A percentile compares a stretch with the other conserved stretches of the same genome.
Conservation (phyloP, 53 echinoderm and acorn worm species). For the Astropecten irregularis region DNA sequence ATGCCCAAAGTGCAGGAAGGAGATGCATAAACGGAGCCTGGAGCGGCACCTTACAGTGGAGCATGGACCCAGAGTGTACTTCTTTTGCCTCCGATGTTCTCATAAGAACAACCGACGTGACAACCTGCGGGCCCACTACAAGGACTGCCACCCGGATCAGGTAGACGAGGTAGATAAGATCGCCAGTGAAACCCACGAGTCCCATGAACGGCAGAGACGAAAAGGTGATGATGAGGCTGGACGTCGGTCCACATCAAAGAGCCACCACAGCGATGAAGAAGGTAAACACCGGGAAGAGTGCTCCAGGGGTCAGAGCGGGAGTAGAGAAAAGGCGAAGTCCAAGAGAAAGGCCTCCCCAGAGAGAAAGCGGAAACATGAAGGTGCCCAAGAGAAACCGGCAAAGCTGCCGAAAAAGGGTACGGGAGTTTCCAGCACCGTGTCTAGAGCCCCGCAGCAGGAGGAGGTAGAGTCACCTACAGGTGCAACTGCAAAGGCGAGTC, state of each 20-base stretch:
- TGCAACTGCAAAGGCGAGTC: too few species aligned
- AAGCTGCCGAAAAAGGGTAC: too few species aligned
- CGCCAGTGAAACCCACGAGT: not conserved
- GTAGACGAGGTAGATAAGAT: not conserved
- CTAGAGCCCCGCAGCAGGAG: not conserved
- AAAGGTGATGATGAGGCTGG: too few species aligned
- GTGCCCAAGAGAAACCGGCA: too few species aligned
- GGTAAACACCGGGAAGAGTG: too few species aligned
- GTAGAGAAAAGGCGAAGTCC: too few species aligned
- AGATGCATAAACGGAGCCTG: not conserved
- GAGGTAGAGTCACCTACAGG: not conserved
- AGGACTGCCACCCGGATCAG: not conserved
- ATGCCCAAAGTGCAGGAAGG: not conserved
- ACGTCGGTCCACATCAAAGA: too few species aligned
- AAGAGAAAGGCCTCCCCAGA: too few species aligned
- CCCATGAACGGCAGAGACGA: not conserved
- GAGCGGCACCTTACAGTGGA: slow-evolving; percentile 3
- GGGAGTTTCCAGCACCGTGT: not conserved
- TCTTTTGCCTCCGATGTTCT: not conserved
- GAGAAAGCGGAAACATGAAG: too few species aligned
- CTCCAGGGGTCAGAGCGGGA: too few species aligned
- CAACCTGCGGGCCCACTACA: slow-evolving; percentile 7
- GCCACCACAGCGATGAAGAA: too few species aligned
- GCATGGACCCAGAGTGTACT: not conserved
- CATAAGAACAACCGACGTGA: slow-evolving; percentile 3